Evolutionary conservation across 1,140 invertebrate species (phyloP).

Genomic region (Polypedilum vanderplanki): DNA sequence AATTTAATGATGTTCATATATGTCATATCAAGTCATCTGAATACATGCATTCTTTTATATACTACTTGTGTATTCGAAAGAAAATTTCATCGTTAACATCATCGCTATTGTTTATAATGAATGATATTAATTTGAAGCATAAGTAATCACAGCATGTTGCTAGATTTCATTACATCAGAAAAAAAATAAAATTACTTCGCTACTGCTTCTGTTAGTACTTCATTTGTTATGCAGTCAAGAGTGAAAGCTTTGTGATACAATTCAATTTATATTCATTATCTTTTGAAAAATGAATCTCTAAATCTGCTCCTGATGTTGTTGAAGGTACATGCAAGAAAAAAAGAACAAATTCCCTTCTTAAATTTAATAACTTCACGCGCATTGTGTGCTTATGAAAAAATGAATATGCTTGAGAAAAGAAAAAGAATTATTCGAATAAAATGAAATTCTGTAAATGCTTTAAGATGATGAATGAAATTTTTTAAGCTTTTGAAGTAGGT

Average conservation of each 20-base stretch:
- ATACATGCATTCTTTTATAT: background rate
- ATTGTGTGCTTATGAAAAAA: background rate
- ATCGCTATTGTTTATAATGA: background rate
- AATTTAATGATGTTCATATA: no score
- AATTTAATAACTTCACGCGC: no score
- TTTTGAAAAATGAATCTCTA: constrained; percentile 5
- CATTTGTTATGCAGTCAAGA: background rate
- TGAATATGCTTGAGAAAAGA: no score
- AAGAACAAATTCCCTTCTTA: no score
- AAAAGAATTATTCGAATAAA: no score
- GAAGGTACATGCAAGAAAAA: no score
- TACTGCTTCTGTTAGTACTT: background rate
- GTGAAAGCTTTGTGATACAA: constrained; percentile 11
- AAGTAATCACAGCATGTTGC: background rate
- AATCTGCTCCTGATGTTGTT: background rate
- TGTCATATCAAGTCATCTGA: background rate
- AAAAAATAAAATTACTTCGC: background rate
- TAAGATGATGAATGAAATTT: no score
- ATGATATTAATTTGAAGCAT: background rate
- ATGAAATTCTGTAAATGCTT: no score
- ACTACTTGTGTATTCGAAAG: background rate
- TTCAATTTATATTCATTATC: constrained; percentile 16
- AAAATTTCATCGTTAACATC: no score
- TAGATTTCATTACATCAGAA: background rate
- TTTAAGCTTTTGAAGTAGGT: no score